Base-by-base conservation (phyloP, 2,797 vertebrate species). In the Toxotes lorentzi region DNA sequence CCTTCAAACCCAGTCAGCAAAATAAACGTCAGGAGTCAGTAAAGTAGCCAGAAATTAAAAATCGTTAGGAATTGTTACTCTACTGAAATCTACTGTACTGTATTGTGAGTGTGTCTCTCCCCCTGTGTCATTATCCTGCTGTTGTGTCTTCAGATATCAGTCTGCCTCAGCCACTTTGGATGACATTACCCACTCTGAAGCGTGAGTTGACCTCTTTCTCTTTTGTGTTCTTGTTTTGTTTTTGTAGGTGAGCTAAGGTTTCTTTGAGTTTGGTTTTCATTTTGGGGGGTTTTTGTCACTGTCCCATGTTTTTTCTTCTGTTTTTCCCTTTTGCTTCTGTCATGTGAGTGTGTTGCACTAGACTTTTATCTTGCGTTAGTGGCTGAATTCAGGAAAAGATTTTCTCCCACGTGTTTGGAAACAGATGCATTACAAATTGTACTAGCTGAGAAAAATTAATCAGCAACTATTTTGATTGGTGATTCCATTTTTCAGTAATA, bases 141-240 rank as follows among this genome's bases (percentile, higher is more conserved):
- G 95, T 97, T 94, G 93, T 96, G 94, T 97, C 96, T 96, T 85
- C 96, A 97, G 96, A 96, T 97, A 97, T 95, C 93, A 96, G 95
- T 95, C 95, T 94, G 97, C 97, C 91, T 96, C 96, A 88, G 95
- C 95, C 93, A 97, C 97, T 93, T 90, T 97, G 96, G 97, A 97
- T 92, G 96, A 97, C 95, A 94, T 97, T 95, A 81, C 96, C 95
- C 95, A 88, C 76, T 96, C 96, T 88, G 96, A 97, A 94, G 96
- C 94, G 96, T 97, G 96, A 98, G 96, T 97, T 94, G 62, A 88
- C 83, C 68, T 74, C 81, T 91, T 89, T 77, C 61, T 89, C 73
- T 84, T 86, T 73, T 80, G 58, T 82, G 41, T 82, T 84, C 70
- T 73, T 87, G 45, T 68, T 85, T 69, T 50, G 32, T 75, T 75